phyloP scores from a whole-genome alignment of 2,113 vertebrate genomes.

The Theristicus caerulescens region DNA sequence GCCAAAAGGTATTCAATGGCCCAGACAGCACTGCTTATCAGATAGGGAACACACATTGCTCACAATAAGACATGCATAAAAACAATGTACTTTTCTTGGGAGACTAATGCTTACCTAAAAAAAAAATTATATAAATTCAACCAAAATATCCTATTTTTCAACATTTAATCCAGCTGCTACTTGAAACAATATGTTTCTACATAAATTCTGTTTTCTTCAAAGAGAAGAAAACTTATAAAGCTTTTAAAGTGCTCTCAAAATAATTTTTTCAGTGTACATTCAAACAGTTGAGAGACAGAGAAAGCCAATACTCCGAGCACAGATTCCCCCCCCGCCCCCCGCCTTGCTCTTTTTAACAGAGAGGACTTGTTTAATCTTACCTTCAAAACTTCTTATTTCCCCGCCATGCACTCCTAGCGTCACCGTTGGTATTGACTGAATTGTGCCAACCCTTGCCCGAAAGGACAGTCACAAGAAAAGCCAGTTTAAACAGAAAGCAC shows the following conservation, averaged over 20 bases:
- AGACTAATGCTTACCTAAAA: not conserved
- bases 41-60: not conserved
- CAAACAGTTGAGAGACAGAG: not conserved
- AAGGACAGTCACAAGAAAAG: not conserved
- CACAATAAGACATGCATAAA: not conserved
- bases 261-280: not conserved
- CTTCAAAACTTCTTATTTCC: not conserved
- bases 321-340: not conserved
- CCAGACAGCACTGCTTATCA: not conserved
- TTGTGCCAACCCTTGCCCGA: not conserved
- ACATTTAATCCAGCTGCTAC: not conserved
- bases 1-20: not conserved
- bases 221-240: not conserved
- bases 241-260: not conserved
- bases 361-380: not conserved
- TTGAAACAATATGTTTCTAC: not conserved
- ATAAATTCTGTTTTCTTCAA: not conserved
- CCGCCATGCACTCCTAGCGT: not conserved
- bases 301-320: not conserved
- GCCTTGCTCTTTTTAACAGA: not conserved
- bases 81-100: not conserved
- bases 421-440: fast-evolving
- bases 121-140: not conserved
- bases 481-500: not conserved
- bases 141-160: not conserved